Conservation (phyloP, 2,797 vertebrate species). For the Catostomus latipinnis region DNA sequence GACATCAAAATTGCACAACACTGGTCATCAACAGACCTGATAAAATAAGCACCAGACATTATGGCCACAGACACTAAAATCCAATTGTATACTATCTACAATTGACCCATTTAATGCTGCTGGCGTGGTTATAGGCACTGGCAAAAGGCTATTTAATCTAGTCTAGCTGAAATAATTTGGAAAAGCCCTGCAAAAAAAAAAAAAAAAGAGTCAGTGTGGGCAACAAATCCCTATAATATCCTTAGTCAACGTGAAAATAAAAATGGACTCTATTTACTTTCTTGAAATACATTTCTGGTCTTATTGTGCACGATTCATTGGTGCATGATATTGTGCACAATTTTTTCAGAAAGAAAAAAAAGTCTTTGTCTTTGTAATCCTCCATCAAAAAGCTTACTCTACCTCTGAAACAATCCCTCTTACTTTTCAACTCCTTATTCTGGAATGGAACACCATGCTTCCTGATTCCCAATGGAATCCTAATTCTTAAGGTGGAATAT, state of each 20-base stretch:
- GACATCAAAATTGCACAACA: too few species aligned
- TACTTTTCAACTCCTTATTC: too few species aligned
- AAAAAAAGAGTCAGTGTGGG: neutral
- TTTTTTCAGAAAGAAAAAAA: neutral
- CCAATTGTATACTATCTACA: neutral
- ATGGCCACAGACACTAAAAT: neutral
- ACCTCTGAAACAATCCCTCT: too few species aligned
- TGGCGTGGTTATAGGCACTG: slow-evolving; percentile 9
- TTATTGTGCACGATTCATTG: neutral
- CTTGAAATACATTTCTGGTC: neutral
- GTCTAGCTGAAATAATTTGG: slow-evolving; percentile 14
- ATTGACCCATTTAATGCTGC: neutral
- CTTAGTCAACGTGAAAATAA: neutral
- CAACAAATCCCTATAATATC: neutral
- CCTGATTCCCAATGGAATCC: too few species aligned
- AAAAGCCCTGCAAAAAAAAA: slow-evolving; percentile 14
- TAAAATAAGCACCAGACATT: too few species aligned
- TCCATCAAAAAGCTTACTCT: too few species aligned
- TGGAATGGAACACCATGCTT: too few species aligned
- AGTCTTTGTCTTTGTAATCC: neutral
- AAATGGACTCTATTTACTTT: neutral
- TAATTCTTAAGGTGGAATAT: too few species aligned
- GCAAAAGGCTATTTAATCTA: slow-evolving; percentile 27
- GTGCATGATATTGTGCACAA: neutral
- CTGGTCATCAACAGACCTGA: too few species aligned